Conservation (phyloP, 2,888 invertebrate species). For the Eutolmus rufibarbis region DNA sequence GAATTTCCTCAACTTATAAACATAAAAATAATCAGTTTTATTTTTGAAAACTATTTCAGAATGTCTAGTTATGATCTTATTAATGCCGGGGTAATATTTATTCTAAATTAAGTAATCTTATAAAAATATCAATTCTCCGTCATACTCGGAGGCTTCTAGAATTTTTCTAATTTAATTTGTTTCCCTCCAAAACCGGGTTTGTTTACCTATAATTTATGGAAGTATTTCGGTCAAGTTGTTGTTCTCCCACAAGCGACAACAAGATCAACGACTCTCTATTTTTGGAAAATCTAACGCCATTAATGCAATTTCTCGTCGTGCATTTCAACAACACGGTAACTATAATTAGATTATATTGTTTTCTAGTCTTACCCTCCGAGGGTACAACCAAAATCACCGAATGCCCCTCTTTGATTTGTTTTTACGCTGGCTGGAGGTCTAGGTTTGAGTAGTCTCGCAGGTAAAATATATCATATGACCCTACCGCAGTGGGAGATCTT, state of each 20-base stretch:
- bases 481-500: background rate
- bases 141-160: background rate
- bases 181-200: background rate
- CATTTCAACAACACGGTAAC: background rate
- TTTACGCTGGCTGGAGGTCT: background rate
- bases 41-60: too few relatives aligned
- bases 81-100: too few relatives aligned
- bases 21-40: too few relatives aligned
- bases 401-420: background rate
- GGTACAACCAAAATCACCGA: background rate
- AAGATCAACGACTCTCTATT: background rate
- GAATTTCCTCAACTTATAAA: too few relatives aligned
- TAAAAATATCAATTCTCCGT: too few relatives aligned
- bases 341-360: background rate
- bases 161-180: background rate
- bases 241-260: background rate
- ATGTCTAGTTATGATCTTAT: too few relatives aligned
- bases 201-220: background rate
- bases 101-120: too few relatives aligned
- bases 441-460: background rate
- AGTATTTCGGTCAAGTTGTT: background rate
- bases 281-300: background rate
- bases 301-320: background rate
- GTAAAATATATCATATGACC: background rate
- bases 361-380: background rate